phyloP scores from a whole-genome alignment of 2,113 vertebrate species.

The Pristiophorus japonicus region DNA sequence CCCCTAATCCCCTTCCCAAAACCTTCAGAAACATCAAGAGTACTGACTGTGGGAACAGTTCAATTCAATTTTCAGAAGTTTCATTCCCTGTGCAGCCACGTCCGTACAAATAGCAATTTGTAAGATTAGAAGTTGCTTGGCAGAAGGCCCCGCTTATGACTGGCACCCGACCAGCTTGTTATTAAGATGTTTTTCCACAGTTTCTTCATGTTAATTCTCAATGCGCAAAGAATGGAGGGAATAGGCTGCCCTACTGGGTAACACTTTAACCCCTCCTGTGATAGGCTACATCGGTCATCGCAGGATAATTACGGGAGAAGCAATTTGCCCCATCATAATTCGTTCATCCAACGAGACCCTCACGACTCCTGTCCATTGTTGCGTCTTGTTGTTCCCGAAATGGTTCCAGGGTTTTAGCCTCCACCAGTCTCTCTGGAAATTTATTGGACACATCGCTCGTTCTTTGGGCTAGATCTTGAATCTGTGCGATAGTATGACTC shows the following conservation, averaged over 20 bases:
- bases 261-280: neutral
- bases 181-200: neutral
- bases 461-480: neutral
- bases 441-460: neutral
- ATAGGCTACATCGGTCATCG: neutral
- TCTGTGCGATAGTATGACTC: too few relatives aligned
- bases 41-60: neutral
- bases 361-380: neutral
- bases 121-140: neutral
- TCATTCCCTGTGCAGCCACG: neutral
- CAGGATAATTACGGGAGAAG: neutral
- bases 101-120: neutral
- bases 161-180: neutral
- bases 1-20: neutral
- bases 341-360: neutral
- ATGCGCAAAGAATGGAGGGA: neutral
- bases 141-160: neutral
- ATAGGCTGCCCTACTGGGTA: neutral
- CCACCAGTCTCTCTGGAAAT: neutral
- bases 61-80: neutral
- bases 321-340: neutral
- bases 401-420: neutral
- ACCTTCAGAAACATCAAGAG: neutral
- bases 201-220: constrained; percentile 1
- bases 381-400: neutral